phyloP scores from a whole-genome alignment of 1,140 invertebrate genomes.

The Limonius californicus region DNA sequence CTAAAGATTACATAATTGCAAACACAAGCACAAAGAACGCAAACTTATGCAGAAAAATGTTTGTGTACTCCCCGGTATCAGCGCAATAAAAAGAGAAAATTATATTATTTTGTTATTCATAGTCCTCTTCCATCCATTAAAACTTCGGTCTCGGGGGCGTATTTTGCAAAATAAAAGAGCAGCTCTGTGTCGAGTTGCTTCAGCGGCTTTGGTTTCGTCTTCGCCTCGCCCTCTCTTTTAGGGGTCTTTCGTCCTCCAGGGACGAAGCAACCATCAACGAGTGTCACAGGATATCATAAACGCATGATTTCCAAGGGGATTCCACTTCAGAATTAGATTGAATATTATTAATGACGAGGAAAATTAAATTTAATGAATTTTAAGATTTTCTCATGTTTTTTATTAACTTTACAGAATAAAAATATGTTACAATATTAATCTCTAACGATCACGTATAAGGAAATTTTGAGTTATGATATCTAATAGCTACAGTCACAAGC shows the following conservation, averaged over 20 bases:
- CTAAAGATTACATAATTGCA: slow-evolving; percentile 1
- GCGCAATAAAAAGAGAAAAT: slow-evolving; percentile 28
- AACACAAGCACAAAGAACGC: background rate
- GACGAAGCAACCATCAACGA: background rate
- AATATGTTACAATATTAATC: no score
- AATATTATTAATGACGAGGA: background rate
- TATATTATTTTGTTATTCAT: slow-evolving; percentile 33
- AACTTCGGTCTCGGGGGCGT: slow-evolving; percentile 27
- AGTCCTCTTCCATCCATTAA: slow-evolving; percentile 30
- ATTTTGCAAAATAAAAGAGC: slow-evolving; percentile 31
- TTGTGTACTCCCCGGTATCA: slow-evolving; percentile 18
- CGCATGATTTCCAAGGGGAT: slow-evolving; percentile 8
- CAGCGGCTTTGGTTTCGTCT: slow-evolving; percentile 8
- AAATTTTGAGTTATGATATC: no score
- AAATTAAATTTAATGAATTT: background rate
- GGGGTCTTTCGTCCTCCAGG: background rate
- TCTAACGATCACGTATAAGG: no score
- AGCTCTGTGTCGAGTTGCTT: slow-evolving; percentile 13
- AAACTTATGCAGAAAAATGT: slow-evolving; percentile 2
- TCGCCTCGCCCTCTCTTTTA: slow-evolving; percentile 3
- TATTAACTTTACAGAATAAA: no score
- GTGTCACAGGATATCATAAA: slow-evolving; percentile 2
- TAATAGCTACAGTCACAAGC: no score
- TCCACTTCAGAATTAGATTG: background rate
- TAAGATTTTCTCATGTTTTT: background rate